A percentile compares a stretch with the other conserved stretches of the same genome.
phyloP scores from a whole-genome alignment of 1,140 invertebrate species.

The Drosophila fuyamai region DNA sequence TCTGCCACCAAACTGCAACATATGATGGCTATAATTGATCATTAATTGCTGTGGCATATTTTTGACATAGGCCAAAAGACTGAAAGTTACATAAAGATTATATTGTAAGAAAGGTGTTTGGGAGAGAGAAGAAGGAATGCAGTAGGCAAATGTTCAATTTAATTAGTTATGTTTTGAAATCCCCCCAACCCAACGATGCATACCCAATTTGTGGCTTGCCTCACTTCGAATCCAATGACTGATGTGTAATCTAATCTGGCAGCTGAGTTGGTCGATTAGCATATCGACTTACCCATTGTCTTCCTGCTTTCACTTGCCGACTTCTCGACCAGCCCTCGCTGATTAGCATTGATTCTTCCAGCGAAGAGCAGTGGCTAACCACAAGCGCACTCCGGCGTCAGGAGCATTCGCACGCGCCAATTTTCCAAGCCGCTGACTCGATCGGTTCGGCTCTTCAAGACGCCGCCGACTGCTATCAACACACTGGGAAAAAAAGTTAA shows the following conservation, averaged over 20 bases:
- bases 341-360: conserved; percentile 62
- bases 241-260: conserved; percentile 34
- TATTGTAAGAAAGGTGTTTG: conserved; percentile 12
- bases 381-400: conserved; percentile 12
- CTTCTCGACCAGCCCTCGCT: conserved; percentile 40
- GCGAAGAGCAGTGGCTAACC: conserved; percentile 26
- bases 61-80: background rate
- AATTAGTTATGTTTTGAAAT: conserved; percentile 31
- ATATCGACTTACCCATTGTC: conserved; percentile 34
- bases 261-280: conserved; percentile 40
- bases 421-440: conserved; percentile 68
- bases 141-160: conserved; percentile 20
- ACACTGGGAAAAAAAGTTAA: background rate
- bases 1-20: conserved; percentile 18
- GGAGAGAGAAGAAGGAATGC: conserved; percentile 2
- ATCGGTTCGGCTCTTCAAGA: conserved; percentile 10
- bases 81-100: conserved; percentile 1
- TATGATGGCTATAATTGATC: conserved; percentile 25
- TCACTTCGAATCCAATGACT: conserved; percentile 12
- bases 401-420: conserved; percentile 71
- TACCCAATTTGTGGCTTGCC: conserved; percentile 22
- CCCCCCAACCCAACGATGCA: conserved; percentile 35
- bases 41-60: conserved; percentile 8
- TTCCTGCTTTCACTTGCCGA: conserved; percentile 69
- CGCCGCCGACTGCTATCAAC: background rate